Base-by-base conservation (phyloP, 2,888 invertebrate species). In the Limnephilus lunatus region DNA sequence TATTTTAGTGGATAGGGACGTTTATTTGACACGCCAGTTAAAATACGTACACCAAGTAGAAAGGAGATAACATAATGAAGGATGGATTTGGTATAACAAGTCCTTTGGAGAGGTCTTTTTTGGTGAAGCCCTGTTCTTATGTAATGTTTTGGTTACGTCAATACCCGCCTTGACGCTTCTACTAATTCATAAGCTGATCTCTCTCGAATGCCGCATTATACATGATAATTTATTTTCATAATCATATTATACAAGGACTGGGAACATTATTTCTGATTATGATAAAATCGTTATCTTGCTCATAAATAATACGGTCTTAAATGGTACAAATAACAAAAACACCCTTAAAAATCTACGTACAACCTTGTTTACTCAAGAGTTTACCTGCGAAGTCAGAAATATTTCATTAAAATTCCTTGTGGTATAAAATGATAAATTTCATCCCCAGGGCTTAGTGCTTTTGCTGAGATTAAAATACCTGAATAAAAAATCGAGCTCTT, bases 211-310 rank as follows among this genome's bases (percentile, higher is more conserved):
- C 83, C n/a, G 83, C 32, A 31, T 83, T 83, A 83, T 35, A 83
- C 31, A 83, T 83, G 83, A 83, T 83, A 83, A 83, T 83, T 35
- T 83, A 83, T 83, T 83, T 32, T 83, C 83, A 83, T 83, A 83
- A 83, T 83, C 83, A 83, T 35, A 83, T 83, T 83, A 32, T 35
- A 83, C 83, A 15, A 15, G 35, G 19, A 35, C 83, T 83, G 83
- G 19, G 83, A 35, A 83, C 83, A 83, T 32, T 35, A 83, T 83
- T 83, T 83, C 15, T 35, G 83, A 32, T 83, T 83, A 83, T 83
- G 35, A 83, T 68, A 68, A 68, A 68, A 68, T 68, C 53, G 25
- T 68, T 68, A 68, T 68, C 53, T 25, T 25, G 25, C 53, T 68
- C 53, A 68, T 68, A 68, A 68, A 68, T 25, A 68, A 68, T 68